A percentile compares a stretch with the other conserved stretches of the same genome.
Conservation (phyloP, 1,140 invertebrate genomes). For the Solen grandis region DNA sequence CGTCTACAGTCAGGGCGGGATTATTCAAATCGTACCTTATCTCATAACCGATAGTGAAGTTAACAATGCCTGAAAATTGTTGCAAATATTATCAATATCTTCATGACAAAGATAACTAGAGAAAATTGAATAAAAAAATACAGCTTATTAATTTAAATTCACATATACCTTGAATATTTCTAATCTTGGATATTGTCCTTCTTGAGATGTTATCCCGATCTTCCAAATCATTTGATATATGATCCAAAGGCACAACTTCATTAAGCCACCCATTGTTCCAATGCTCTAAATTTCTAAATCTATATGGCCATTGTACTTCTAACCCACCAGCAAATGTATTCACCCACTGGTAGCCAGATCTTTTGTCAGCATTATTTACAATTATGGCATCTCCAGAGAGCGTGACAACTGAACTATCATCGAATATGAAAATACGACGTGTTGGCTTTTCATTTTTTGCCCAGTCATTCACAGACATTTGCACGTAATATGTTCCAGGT, state of each 20-base stretch:
- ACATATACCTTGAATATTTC: conserved; percentile 17
- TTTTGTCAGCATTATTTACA: conserved; percentile 1
- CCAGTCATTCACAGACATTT: conserved; percentile 1
- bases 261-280: background rate
- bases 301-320: background rate
- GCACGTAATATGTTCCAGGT: background rate
- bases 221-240: background rate
- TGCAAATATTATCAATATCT: background rate
- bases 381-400: background rate
- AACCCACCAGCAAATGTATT: background rate
- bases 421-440: conserved; percentile 1
- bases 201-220: background rate
- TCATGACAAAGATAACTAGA: background rate
- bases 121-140: too few relatives aligned
- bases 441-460: conserved; percentile 1
- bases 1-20: background rate
- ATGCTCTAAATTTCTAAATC: conserved; percentile 5
- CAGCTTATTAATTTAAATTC: too few relatives aligned
- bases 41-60: background rate
- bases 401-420: conserved; percentile 4
- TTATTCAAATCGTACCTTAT: background rate
- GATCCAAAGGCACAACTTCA: background rate
- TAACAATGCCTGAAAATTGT: conserved; percentile 15
- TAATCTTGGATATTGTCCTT: background rate
- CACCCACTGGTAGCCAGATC: background rate